Base-by-base conservation (phyloP, 2,888 invertebrate species). In the Serripes groenlandicus region DNA sequence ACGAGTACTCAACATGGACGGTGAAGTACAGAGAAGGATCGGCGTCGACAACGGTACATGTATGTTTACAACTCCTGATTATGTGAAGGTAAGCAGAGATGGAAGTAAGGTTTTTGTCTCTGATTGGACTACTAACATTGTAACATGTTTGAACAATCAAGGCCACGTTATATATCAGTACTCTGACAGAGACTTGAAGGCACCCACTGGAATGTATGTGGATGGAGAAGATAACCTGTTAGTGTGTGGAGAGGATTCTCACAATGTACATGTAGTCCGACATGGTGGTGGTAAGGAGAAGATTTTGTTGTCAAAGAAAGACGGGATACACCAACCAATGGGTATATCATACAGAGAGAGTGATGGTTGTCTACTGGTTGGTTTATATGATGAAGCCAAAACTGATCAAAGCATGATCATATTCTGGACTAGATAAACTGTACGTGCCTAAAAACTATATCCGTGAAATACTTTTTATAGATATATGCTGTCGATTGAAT, bases 191-290 rank as follows among this genome's bases (percentile, higher is more conserved):
- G 64, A 28, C 4, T n/a, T 64, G 2, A n/a, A n/a, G n/a, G 23
- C 28, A 64, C 64, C 64, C 18, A 26, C n/a, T 21, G 64, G 64
- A 18, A 35, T 64, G 34, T 35, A 18, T 64, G 64, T 64, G 11
- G 64, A 64, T n/a, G 11, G n/a, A 32, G 34, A 5, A 15, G 34
- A 64, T 32, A 64, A 64, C 28, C 18, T 64, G 34, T 34, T 64
- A 11, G 64, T 64, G 11, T 34, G 64, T 35, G 64, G 64, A 9
- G n/a, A 58, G 26, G 28, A 58, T 26, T 58, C 58, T 28, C 58
- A 58, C 58, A 58, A 58, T 26, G 28, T 58, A 11, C 9, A 28
- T 28, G 58, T 58, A 15, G n/a, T 58, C 9, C 58, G 26, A 3
- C 26, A 58, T 3, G 58, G 28, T 28, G 58, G 58, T 3, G 4